Evolutionary conservation across 2,113 vertebrate genomes (phyloP).

Genomic region (Tupaia tana): DNA sequence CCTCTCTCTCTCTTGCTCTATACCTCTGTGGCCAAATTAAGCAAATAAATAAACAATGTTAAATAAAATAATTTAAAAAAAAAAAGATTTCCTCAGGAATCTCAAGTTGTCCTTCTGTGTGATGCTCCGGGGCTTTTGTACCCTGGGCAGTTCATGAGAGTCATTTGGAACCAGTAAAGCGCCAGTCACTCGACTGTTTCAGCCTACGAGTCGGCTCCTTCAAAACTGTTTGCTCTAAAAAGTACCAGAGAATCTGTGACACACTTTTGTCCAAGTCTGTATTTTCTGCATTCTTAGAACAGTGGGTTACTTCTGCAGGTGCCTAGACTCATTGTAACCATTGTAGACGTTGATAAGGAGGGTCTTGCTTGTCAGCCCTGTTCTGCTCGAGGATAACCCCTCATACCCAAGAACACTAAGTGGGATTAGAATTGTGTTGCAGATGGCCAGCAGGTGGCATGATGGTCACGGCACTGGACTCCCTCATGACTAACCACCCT

Average conservation of each 20-base stretch:
- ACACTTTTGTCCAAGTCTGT: neutral
- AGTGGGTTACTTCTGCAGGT: neutral
- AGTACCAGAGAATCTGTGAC: neutral
- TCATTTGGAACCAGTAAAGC: neutral
- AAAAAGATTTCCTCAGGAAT: neutral
- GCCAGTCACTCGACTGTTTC: neutral
- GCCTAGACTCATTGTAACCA: neutral
- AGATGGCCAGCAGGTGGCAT: too few relatives aligned
- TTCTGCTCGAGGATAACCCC: neutral
- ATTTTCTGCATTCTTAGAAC: neutral
- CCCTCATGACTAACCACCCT: too few relatives aligned
- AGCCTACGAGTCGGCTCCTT: neutral
- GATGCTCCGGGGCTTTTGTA: neutral
- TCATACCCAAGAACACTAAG: neutral
- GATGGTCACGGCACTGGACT: too few relatives aligned
- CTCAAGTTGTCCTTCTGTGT: neutral
- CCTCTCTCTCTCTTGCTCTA: too few relatives aligned
- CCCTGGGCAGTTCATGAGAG: neutral
- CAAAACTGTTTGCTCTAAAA: neutral
- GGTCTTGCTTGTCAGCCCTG: neutral
- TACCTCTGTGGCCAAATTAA: too few relatives aligned
- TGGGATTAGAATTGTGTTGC: neutral
- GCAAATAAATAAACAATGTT: too few relatives aligned
- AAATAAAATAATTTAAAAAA: too few relatives aligned
- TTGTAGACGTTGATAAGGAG: neutral